Evolutionary conservation across 2,888 invertebrate genomes (phyloP).

Genomic region (Hypercompe scribonia): DNA sequence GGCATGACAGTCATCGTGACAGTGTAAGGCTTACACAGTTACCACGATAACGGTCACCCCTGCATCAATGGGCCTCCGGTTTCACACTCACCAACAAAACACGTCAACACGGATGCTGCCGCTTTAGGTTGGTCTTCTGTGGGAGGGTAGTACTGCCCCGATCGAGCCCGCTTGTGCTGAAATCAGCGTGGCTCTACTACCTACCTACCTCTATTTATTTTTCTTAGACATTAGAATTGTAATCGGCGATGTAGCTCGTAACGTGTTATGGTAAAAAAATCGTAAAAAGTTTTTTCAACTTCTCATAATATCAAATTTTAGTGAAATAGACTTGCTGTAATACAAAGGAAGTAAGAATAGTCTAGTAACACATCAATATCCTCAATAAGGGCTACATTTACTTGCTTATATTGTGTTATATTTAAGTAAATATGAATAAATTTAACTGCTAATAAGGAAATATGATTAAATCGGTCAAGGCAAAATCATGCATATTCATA

Average conservation of each 20-base stretch:
- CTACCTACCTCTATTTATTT: too few species aligned
- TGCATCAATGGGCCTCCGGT: too few species aligned
- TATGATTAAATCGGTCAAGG: slow-evolving; percentile 45
- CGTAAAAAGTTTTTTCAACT: not conserved
- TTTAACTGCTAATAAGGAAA: slow-evolving; percentile 33
- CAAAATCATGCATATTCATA: slow-evolving; percentile 43
- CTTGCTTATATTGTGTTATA: not conserved
- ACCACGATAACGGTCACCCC: too few species aligned
- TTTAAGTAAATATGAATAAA: slow-evolving; percentile 4
- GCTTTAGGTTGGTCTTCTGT: too few species aligned
- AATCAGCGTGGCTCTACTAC: too few species aligned
- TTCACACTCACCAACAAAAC: too few species aligned
- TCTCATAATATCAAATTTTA: not conserved
- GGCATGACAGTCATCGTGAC: too few species aligned
- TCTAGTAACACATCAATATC: not conserved
- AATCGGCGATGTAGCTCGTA: not conserved
- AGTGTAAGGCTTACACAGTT: too few species aligned
- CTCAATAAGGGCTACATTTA: not conserved
- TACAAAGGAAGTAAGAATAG: not conserved
- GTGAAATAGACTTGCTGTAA: not conserved
- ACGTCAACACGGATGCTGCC: too few species aligned
- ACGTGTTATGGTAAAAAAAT: not conserved
- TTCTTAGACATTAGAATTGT: too few species aligned
- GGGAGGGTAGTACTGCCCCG: too few species aligned
- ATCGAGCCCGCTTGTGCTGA: too few species aligned